Evolutionary conservation across 2,888 invertebrate genomes (phyloP).

Genomic region (Cenopis cana): DNA sequence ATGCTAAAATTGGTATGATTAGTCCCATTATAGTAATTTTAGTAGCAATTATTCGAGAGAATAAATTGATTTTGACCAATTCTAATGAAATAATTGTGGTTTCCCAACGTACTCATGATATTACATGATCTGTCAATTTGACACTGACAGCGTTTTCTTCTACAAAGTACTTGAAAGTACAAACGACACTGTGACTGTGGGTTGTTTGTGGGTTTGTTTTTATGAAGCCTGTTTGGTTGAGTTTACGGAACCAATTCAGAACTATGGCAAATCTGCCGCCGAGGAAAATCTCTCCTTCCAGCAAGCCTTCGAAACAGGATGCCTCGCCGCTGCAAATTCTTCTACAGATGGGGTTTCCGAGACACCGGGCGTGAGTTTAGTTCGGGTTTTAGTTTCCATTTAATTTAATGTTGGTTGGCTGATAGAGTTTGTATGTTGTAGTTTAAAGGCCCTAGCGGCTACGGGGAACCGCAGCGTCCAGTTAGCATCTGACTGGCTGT

Average conservation of each 20-base stretch:
- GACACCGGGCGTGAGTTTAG: constrained; percentile 92
- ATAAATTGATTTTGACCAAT: neutral
- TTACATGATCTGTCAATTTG: constrained; percentile 11
- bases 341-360: constrained; percentile 95
- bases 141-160: constrained; percentile 23
- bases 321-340: constrained; percentile 92
- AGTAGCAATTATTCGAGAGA: neutral
- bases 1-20: too few relatives aligned
- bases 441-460: constrained; percentile 95
- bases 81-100: neutral
- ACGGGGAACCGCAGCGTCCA: constrained; percentile 95
- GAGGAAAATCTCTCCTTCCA: constrained; percentile 89
- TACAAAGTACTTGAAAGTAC: too few relatives aligned
- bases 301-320: constrained; percentile 89
- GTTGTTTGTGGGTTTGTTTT: constrained; percentile 43
- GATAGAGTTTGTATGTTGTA: constrained; percentile 65
- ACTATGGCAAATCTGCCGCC: constrained; percentile 92
- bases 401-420: constrained; percentile 8
- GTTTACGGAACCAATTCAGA: constrained; percentile 51
- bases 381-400: neutral
- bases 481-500: constrained; percentile 95
- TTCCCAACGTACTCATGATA: neutral
- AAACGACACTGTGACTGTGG: constrained; percentile 29
- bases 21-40: neutral
- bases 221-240: constrained; percentile 60